A percentile compares a stretch with the other conserved stretches of the same genome.
These are phyloP conservation scores for Cataglyphis hispanica DNA, from an alignment of 1,140 invertebrate genomes.

Conservation along the genomic window DNA sequence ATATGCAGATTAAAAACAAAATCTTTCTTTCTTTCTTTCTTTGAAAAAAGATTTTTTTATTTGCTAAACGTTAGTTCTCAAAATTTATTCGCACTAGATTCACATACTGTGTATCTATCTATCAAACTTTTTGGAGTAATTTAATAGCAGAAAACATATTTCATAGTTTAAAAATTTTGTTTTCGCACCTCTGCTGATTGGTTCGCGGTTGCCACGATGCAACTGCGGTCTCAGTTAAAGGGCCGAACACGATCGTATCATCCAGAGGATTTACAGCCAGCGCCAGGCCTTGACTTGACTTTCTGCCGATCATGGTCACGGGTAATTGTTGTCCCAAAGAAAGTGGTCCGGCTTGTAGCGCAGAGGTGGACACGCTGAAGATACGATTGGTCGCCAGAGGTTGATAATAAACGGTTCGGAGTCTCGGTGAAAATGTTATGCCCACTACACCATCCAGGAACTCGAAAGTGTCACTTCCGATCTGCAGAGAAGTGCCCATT, in stretches of 20 bases:
- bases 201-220: slow-evolving; percentile 92
- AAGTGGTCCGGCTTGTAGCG: slow-evolving; percentile 90
- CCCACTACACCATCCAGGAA: slow-evolving; percentile 94
- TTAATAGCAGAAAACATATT: slow-evolving; percentile 16
- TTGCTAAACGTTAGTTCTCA: neutral
- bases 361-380: slow-evolving; percentile 91
- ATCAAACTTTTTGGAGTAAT: neutral
- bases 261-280: slow-evolving; percentile 90
- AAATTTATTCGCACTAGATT: neutral
- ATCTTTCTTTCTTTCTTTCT: no score
- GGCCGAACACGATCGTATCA: slow-evolving; percentile 91
- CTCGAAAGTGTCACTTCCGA: slow-evolving; percentile 89
- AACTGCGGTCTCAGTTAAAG: slow-evolving; percentile 92
- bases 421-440: slow-evolving; percentile 90
- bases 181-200: slow-evolving; percentile 88
- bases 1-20: neutral
- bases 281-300: slow-evolving; percentile 93
- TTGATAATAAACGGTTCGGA: slow-evolving; percentile 91
- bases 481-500: slow-evolving; percentile 74
- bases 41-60: neutral
- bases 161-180: neutral
- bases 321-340: slow-evolving; percentile 90
- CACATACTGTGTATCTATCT: neutral
- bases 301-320: slow-evolving; percentile 91
- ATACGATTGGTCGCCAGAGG: slow-evolving; percentile 93